A percentile compares a stretch with the other conserved stretches of the same genome.
phyloP scores from a whole-genome alignment of 35 echinoderm and acorn worm species.

The Holothuria glaberrima region DNA sequence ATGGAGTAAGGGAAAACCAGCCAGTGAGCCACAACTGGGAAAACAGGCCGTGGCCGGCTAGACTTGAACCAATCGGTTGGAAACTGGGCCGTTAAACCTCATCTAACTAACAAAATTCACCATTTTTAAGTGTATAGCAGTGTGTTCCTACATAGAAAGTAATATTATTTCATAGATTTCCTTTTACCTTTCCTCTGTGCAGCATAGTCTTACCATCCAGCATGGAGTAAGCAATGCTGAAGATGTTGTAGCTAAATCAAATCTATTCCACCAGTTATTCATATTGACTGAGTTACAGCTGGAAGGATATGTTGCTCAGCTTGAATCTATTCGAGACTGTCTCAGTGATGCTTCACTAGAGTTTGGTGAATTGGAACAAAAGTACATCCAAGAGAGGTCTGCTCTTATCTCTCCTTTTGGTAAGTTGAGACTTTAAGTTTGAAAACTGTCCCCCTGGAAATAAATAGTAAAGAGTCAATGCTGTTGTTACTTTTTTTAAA shows the following conservation, averaged over 20 bases:
- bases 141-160: too few relatives aligned
- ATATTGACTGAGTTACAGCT: conserved; percentile 85
- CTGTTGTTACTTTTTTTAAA: too few relatives aligned
- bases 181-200: background rate
- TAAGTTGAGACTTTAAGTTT: conserved; percentile 52
- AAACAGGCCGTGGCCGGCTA: too few relatives aligned
- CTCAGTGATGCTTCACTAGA: conserved; percentile 63
- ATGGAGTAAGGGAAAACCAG: too few relatives aligned
- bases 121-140: too few relatives aligned
- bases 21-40: too few relatives aligned
- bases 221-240: conserved; percentile 74
- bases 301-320: conserved; percentile 83
- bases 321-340: conserved; percentile 72
- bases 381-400: conserved; percentile 84
- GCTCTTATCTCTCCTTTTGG: conserved; percentile 82
- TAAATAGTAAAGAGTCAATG: background rate
- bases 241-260: conserved; percentile 65
- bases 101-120: too few relatives aligned
- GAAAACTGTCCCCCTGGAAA: background rate
- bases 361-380: conserved; percentile 81
- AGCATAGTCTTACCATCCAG: conserved; percentile 83
- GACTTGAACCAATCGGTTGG: too few relatives aligned
- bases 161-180: background rate
- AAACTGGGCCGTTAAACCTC: too few relatives aligned
- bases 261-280: conserved; percentile 86